Conservation (phyloP, 2,888 invertebrate species). For the Digitonthophagus gazella region DNA sequence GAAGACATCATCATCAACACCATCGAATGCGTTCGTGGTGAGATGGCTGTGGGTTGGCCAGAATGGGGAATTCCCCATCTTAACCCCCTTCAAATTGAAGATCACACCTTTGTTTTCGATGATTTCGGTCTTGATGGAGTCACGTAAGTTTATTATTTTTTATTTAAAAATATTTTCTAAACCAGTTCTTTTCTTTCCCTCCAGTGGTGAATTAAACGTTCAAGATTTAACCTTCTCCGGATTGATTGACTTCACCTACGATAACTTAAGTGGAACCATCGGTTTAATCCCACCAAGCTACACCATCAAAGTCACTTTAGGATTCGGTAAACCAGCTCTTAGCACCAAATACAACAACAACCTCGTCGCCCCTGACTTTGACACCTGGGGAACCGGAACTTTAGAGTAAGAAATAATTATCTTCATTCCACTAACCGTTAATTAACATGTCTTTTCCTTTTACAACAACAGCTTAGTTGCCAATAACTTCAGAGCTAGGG, state of each 20-base stretch:
- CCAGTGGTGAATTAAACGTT: constrained; percentile 11
- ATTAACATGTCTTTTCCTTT: background rate
- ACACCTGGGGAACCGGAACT: constrained; percentile 11
- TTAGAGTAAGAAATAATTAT: constrained; percentile 13
- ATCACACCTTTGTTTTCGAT: background rate
- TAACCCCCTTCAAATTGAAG: constrained; percentile 12
- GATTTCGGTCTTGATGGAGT: constrained; percentile 8
- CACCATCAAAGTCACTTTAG: constrained; percentile 2
- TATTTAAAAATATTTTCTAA: background rate
- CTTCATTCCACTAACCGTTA: background rate
- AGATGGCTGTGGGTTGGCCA: constrained; percentile 14
- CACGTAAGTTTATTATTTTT: constrained; percentile 1
- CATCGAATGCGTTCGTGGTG: constrained; percentile 20
- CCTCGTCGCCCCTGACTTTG: background rate
- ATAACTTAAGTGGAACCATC: constrained; percentile 15
- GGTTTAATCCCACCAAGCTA: constrained; percentile 23
- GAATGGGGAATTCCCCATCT: constrained; percentile 19
- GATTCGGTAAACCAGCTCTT: constrained; percentile 7
- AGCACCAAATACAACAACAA: constrained; percentile 18
- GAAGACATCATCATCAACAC: constrained; percentile 16
- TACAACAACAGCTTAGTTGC: constrained; percentile 14
- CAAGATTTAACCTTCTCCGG: constrained; percentile 11
- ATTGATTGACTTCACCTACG: constrained; percentile 9
- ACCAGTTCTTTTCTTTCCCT: background rate
- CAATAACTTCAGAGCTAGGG: constrained; percentile 10